A percentile compares a stretch with the other conserved stretches of the same genome.
Conservation (phyloP, 2,113 vertebrate genomes). For the Tylochromis polylepis region DNA sequence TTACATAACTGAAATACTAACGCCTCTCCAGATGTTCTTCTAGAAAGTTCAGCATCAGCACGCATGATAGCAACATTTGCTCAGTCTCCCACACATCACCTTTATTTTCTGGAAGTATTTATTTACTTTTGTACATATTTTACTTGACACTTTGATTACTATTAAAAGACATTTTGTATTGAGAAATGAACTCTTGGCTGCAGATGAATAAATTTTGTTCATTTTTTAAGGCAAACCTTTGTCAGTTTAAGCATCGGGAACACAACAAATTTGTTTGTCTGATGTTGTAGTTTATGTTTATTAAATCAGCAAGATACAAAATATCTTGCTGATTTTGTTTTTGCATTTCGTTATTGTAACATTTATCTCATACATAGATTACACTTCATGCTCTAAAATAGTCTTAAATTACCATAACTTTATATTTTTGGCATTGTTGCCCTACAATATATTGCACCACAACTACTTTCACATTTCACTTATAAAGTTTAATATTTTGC, state of each 20-base stretch:
- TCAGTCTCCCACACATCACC: neutral
- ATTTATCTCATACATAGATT: neutral
- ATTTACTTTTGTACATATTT: neutral
- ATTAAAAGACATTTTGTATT: neutral
- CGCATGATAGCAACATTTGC: neutral
- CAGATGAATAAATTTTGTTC: neutral
- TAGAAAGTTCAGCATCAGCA: neutral
- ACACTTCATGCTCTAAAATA: neutral
- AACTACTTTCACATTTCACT: neutral
- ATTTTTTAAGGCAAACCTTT: neutral
- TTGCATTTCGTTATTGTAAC: neutral
- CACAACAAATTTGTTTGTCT: neutral
- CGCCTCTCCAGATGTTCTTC: slow-evolving; percentile 26
- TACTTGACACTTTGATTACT: neutral
- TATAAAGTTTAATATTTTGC: neutral
- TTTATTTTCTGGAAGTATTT: neutral
- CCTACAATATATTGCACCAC: neutral
- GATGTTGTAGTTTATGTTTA: neutral
- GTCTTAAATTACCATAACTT: neutral
- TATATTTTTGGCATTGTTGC: neutral
- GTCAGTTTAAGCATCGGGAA: neutral
- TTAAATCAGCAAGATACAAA: neutral
- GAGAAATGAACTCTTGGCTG: neutral
- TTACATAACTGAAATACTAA: slow-evolving; percentile 33
- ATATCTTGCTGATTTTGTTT: neutral